Evolutionary conservation across 2,888 invertebrate genomes (phyloP).

Genomic region (Clistopyga incitator): DNA sequence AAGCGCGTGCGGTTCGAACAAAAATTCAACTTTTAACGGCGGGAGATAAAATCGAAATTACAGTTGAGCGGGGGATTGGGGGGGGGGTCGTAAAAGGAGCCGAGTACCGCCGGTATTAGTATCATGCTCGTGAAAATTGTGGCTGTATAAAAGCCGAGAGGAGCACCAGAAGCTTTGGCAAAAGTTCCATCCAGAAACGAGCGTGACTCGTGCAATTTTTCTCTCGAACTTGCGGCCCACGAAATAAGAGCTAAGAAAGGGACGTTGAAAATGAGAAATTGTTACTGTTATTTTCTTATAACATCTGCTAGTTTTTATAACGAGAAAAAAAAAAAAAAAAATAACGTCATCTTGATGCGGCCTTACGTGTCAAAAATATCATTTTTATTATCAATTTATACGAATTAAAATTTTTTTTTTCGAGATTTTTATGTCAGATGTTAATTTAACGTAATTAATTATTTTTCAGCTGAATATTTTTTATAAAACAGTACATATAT

Average conservation of each 20-base stretch:
- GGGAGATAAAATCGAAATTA: conserved; percentile 64
- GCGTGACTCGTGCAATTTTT: conserved; percentile 17
- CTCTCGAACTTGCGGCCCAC: not conserved
- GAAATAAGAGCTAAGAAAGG: conserved; percentile 5
- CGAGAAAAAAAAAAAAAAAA: not conserved
- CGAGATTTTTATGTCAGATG: conserved; percentile 35
- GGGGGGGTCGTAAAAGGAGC: conserved; percentile 32
- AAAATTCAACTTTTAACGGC: conserved; percentile 63
- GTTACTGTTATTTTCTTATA: not conserved
- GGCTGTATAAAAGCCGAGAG: not conserved
- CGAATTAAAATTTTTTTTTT: no score
- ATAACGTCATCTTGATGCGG: conserved; percentile 33
- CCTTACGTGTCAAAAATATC: no score
- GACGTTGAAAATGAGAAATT: conserved; percentile 8
- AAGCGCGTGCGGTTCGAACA: conserved; percentile 49
- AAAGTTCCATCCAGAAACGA: conserved; percentile 27
- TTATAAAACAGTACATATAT: not conserved
- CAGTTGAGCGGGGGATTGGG: conserved; percentile 42
- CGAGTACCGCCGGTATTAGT: conserved; percentile 18
- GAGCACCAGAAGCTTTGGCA: conserved; percentile 21
- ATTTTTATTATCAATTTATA: no score
- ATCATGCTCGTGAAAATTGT: conserved; percentile 4
- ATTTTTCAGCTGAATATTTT: not conserved
- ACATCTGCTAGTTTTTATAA: conserved; percentile 3
- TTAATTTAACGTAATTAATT: conserved; percentile 14